These are phyloP conservation scores for Salminus brasiliensis DNA, from an alignment of 2,113 vertebrate genomes.

Conservation along the genomic window DNA sequence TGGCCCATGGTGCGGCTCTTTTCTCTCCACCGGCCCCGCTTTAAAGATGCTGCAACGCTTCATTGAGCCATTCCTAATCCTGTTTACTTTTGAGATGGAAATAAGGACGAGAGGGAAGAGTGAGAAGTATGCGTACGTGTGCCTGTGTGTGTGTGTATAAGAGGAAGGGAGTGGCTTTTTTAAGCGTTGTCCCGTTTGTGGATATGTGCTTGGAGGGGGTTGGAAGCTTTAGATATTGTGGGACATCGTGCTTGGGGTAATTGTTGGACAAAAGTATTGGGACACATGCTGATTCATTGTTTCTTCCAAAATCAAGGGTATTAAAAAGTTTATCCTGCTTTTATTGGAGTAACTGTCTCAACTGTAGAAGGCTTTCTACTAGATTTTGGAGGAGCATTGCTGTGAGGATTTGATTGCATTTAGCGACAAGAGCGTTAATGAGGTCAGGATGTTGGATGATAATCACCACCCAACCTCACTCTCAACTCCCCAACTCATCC, in stretches of 20 bases:
- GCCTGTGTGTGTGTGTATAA: not conserved
- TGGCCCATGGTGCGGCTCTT: constrained; percentile 58
- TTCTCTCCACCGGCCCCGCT: constrained; percentile 56
- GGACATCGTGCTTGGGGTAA: constrained; percentile 24
- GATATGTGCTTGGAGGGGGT: constrained; percentile 19
- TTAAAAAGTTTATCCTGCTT: too few species aligned
- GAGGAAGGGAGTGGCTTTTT: not conserved
- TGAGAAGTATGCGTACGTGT: constrained; percentile 27
- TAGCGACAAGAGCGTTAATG: too few species aligned
- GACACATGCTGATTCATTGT: too few species aligned
- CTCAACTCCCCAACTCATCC: too few species aligned
- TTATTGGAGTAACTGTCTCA: too few species aligned
- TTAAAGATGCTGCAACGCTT: constrained; percentile 61
- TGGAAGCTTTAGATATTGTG: constrained; percentile 9
- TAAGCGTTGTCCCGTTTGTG: constrained; percentile 17
- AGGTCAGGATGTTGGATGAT: too few species aligned
- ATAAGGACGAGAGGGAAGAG: constrained; percentile 43
- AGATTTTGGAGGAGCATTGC: too few species aligned
- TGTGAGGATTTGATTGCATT: too few species aligned
- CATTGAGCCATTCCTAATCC: constrained; percentile 65
- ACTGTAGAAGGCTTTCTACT: too few species aligned
- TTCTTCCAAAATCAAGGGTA: too few species aligned
- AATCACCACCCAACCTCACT: too few species aligned
- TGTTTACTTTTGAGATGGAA: constrained; percentile 60
- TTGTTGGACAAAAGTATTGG: too few species aligned